These are phyloP conservation scores for Nemurella pictetii DNA, from an alignment of 2,888 invertebrate species.

Conservation along the genomic window DNA sequence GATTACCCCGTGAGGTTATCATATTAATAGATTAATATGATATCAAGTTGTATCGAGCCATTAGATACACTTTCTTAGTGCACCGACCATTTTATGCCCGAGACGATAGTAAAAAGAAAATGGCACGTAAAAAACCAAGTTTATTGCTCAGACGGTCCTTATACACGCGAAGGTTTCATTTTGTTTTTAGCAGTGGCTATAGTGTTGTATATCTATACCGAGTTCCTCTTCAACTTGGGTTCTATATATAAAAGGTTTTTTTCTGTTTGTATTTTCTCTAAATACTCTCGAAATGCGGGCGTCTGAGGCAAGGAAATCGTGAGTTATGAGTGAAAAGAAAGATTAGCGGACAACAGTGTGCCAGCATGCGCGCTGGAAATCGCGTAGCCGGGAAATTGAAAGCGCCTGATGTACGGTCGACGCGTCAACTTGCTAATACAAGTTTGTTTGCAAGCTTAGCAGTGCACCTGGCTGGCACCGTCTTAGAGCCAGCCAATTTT, in stretches of 20 bases:
- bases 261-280: background rate
- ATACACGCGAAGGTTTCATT: background rate
- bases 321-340: background rate
- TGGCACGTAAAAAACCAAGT: background rate
- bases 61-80: background rate
- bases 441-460: background rate
- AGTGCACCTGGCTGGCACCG: background rate
- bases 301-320: background rate
- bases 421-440: background rate
- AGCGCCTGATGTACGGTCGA: background rate
- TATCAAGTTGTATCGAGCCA: background rate
- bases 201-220: no score
- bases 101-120: background rate
- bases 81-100: background rate
- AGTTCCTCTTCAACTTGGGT: background rate
- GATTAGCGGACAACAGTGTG: background rate
- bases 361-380: background rate
- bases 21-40: background rate
- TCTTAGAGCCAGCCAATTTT: background rate
- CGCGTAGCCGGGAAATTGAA: background rate
- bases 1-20: background rate
- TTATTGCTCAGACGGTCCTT: background rate
- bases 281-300: background rate
- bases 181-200: background rate
- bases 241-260: background rate